phyloP scores from a whole-genome alignment of 2,113 vertebrate genomes.

The Upupa epops region DNA sequence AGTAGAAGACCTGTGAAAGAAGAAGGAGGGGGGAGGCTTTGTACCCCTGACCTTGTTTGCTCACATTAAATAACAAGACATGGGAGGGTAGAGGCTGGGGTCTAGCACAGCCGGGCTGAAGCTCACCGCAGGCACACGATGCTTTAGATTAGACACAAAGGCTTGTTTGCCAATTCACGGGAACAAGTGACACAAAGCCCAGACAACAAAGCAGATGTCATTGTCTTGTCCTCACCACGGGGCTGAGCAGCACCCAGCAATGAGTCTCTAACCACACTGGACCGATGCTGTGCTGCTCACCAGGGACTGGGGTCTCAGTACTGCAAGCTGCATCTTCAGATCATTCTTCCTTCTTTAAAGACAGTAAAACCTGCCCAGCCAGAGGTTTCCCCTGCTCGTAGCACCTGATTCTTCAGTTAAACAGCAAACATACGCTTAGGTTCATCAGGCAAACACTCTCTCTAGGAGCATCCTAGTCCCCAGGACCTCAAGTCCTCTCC shows the following conservation, averaged over 20 bases:
- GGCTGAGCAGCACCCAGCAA: background rate
- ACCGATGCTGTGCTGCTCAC: background rate
- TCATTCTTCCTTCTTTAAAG: background rate
- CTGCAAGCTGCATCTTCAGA: background rate
- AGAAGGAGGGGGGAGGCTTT: background rate
- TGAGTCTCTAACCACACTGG: accelerated
- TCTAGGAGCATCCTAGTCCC: background rate
- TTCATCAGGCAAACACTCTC: background rate
- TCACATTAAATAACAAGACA: background rate
- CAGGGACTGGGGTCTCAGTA: background rate
- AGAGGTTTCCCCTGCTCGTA: background rate
- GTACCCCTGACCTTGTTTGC: background rate
- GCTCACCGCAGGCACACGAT: background rate
- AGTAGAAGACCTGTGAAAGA: background rate
- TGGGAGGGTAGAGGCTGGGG: background rate
- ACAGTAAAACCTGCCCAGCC: background rate
- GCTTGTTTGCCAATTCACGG: background rate
- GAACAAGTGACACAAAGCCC: accelerated
- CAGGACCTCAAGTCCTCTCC: background rate
- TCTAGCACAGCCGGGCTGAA: background rate
- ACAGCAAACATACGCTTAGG: accelerated
- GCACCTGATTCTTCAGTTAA: background rate
- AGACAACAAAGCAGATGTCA: background rate
- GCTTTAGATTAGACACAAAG: background rate
- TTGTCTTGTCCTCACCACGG: background rate